These are phyloP conservation scores for Terrapene triunguis DNA, from an alignment of 2,113 vertebrate species.

Conservation along the genomic window DNA sequence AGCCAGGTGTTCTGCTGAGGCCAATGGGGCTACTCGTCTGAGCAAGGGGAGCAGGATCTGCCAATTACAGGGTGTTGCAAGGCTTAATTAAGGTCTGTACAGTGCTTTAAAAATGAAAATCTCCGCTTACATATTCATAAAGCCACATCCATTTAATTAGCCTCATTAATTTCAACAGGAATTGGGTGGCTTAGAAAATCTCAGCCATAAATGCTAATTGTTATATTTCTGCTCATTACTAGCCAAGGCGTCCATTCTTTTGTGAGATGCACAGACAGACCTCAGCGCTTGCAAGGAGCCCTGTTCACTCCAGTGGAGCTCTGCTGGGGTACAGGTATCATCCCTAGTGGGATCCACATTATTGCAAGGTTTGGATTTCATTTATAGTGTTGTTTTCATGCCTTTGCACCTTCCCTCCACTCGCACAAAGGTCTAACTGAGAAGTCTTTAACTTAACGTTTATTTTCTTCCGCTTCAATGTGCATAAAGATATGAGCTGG, in stretches of 20 bases:
- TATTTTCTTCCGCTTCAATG: background rate
- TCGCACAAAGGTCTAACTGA: background rate
- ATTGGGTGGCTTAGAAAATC: rapidly evolving
- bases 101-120: rapidly evolving
- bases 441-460: background rate
- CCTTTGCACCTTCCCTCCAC: conserved; percentile 9
- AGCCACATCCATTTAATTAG: rapidly evolving
- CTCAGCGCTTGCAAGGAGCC: rapidly evolving
- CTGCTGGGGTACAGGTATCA: background rate
- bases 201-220: background rate
- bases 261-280: rapidly evolving
- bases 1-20: background rate
- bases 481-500: rapidly evolving
- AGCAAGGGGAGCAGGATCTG: background rate
- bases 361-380: conserved; percentile 40
- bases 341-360: conserved; percentile 9
- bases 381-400: background rate
- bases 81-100: background rate
- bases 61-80: background rate
- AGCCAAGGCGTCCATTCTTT: background rate
- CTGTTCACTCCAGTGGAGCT: background rate
- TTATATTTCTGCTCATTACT: background rate
- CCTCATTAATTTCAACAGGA: background rate
- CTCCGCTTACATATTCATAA: rapidly evolving
- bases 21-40: background rate